Base-by-base conservation (phyloP, 2,113 vertebrate species). In the Ranitomeya imitator region DNA sequence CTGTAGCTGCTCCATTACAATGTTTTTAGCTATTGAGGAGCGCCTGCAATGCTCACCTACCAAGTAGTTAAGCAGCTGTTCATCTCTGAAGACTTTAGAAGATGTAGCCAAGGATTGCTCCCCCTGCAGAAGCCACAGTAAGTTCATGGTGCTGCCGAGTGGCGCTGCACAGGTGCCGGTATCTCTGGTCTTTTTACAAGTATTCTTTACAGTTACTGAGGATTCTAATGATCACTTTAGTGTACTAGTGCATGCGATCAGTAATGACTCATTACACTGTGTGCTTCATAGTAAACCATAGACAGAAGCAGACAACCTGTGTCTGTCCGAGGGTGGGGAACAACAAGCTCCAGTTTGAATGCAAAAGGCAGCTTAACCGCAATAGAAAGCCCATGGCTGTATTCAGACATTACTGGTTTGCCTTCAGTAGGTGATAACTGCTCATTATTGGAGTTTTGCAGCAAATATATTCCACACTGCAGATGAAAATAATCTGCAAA, bases 61-160 rank as follows among this genome's bases (percentile, higher is more conserved):
- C 63, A 83, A 83, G 16, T 83, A 83, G 60, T 83, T 63, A 65
- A 63, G n/a, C 60, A 65, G 80, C 79, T 82, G 79, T 82, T 82
- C 76, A n/a, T 54, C 10, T 13, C 19, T 54, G 76, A 82, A 12
- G 57, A 63, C 59, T 81, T 60, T 60, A 61, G 37, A 81, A 60
- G 57, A 81, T 81, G 55, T 37, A 60, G 14, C 54, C 7, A 26
- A 45, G 57, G 59, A 61, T 61, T 51, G 59, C 60, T 65, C 31
- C 19, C 80, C 79, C 12, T 37, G 18, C 57, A 16, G 57, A 81
- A 81, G 79, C 9, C 16, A 7, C 23, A 19, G 19, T 37, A 57
- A 37, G 16, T 51, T 31, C 26, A 21, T 7, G 31, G 15, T 18
- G 59, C 16, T 23, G 26, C 10, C 26, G 31, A 19, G 57, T 45